Conservation (phyloP, 2,888 invertebrate genomes). For the Cheilosia vernalis region DNA sequence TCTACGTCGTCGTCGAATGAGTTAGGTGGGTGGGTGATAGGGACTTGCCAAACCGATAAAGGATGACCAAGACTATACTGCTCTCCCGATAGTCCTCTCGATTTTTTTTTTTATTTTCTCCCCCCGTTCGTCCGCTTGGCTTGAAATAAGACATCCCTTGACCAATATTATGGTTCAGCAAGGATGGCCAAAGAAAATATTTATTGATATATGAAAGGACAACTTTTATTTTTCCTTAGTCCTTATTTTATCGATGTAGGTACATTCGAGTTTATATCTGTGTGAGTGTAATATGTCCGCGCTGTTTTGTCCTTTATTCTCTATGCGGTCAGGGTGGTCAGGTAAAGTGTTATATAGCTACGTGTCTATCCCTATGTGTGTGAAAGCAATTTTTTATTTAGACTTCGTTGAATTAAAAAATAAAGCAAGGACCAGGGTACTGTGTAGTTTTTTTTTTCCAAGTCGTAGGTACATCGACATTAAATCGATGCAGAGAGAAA, state of each 20-base stretch:
- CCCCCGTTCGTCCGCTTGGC: constrained; percentile 18
- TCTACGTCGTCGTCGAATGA: constrained; percentile 24
- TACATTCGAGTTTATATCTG: constrained; percentile 34
- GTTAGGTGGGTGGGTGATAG: constrained; percentile 18
- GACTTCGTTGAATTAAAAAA: constrained; percentile 71
- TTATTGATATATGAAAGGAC: constrained; percentile 75
- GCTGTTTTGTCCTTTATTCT: constrained; percentile 31
- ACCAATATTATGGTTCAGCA: constrained; percentile 75
- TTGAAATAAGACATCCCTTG: constrained; percentile 75
- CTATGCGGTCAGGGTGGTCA: constrained; percentile 68
- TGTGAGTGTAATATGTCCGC: constrained; percentile 6
- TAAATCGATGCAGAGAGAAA: constrained; percentile 65
- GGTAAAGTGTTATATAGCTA: constrained; percentile 51
- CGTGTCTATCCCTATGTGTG: constrained; percentile 35
- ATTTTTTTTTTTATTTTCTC: constrained; percentile 22
- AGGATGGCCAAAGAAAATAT: constrained; percentile 75
- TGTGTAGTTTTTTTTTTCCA: constrained; percentile 22
- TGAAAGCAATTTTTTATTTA: constrained; percentile 60
- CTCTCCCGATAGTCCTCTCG: constrained; percentile 51
- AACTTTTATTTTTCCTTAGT: constrained; percentile 68
- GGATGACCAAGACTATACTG: constrained; percentile 56
- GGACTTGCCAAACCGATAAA: constrained; percentile 62
- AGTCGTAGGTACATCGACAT: constrained; percentile 61
- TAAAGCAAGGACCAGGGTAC: constrained; percentile 48
- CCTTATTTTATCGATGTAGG: constrained; percentile 59